phyloP scores from a whole-genome alignment of 2,113 vertebrate genomes.

The Odobenus rosmarus region DNA sequence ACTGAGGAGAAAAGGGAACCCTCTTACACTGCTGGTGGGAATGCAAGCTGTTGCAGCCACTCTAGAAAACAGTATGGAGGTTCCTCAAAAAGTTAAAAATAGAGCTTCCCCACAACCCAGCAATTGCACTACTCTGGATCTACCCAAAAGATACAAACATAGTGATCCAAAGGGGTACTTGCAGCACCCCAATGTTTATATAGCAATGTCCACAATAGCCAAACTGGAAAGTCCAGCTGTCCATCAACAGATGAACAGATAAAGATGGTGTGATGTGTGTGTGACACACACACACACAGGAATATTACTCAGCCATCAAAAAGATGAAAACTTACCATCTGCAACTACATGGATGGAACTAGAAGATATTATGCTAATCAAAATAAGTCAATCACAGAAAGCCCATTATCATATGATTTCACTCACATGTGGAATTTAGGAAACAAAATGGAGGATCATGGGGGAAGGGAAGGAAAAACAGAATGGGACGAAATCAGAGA shows the following conservation, averaged over 20 bases:
- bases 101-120: not conserved
- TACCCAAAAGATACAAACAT: not conserved
- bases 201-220: not conserved
- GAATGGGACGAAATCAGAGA: not conserved
- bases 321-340: not conserved
- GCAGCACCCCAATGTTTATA: not conserved
- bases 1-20: not conserved
- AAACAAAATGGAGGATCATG: not conserved
- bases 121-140: not conserved
- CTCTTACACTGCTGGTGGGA: not conserved
- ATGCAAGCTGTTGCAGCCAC: not conserved
- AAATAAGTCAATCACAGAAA: not conserved
- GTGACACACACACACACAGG: not conserved
- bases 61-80: not conserved
- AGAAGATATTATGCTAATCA: not conserved
- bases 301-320: not conserved
- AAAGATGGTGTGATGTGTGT: not conserved
- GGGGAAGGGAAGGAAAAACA: not conserved
- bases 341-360: not conserved
- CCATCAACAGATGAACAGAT: not conserved
- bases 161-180: not conserved
- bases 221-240: not conserved
- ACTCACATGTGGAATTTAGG: not conserved
- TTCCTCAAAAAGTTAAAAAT: not conserved
- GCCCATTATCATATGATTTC: not conserved